Base-by-base conservation (phyloP, 2,888 invertebrate species). In the Calliphora vomitoria region DNA sequence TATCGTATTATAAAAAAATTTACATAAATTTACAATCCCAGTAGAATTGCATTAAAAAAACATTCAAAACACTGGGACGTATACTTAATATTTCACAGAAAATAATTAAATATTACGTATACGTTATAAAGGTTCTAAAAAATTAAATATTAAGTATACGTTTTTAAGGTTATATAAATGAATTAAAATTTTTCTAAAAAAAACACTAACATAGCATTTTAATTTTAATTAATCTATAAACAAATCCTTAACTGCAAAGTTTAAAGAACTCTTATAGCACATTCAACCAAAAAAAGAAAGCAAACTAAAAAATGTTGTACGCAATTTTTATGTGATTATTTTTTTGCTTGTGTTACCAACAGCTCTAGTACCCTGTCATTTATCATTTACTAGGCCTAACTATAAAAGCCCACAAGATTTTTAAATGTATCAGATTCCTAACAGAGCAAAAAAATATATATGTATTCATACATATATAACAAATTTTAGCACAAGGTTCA, bases 341-440 rank as follows among this genome's bases (percentile, higher is more conserved):
- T 82, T 74, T 68, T 38, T 8, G 1, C 44, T 44, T 44, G 44
- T 11, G 11, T 13, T 3, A 25, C 8, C 25, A 62, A 41, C 75
- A 25, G 25, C 35, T 76, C 69, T 50, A 76, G 82, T 79, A 64
- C 76, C 66, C 82, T 82, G 87, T 85, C 87, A 85, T 87, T 85
- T 85, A 87, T 87, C 85, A 87, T 87, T 87, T 87, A 85, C 85
- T 85, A 85, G 85, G 87, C 85, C 87, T 85, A 85, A 83, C 83
- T 76, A 83, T 85, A 82, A 85, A 85, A 87, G 75, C 78, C 87
- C 85, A 85, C 85, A 82, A 79, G 58, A 68, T 64, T 78, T 74
- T 84, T 87, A 85, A 79, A 76, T 81, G 64, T 80, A 75, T 55
- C 80, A 82, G 76, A 78, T 86, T 82, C 78, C 82, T 76, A 82